Base-by-base conservation (phyloP, 1,140 invertebrate species). In the Pomacea maculata region DNA sequence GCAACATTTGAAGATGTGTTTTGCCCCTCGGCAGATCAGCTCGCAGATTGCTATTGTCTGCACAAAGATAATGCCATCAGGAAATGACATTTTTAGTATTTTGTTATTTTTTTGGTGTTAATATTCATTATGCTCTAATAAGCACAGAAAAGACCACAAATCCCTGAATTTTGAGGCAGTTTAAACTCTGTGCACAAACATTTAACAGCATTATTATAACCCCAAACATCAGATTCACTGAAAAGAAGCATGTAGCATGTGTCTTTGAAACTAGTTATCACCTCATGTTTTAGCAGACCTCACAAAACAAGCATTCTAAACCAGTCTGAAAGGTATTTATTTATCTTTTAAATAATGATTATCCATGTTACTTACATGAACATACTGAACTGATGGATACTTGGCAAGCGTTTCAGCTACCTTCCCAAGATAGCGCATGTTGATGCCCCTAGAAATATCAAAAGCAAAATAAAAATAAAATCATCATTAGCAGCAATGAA, bases 1-100 rank as follows among this genome's bases (percentile, higher is more conserved):
- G 87, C 97, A 99, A 9, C 93, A 92, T 55, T 96, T 97, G 91
- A 98, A 99, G 81, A 99, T 93, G 89, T 99, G 98, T 91, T 99
- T 99, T 10, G 96, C 95, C 65, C 96, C 94, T 55, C 98, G 93
- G 68, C 95, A 93, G 71, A 99, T 93, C 71, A 99, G 92, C 90
- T 99, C 98, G 14, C 94, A 94, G 29, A 98, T 94, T 64, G 95
- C 95, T 86, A 99, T 98, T 79, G 94, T 94, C 92, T 97, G 94
- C 71, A 97, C 89, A 34, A 77, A 65, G 70, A 76, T 81, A 77
- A 64, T 70, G 64, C 21, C 2, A 34, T 70, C 67, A 70, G 21
- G 14, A 25, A 70, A 21, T n/a, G 55, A n/a, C 12, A 72, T 52
- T 55, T 57, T 55, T 17, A 52, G 57, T 21, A 64, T 77, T 74